Base-by-base conservation (phyloP, 1,140 invertebrate species). In the Hypsibius dujardini region DNA sequence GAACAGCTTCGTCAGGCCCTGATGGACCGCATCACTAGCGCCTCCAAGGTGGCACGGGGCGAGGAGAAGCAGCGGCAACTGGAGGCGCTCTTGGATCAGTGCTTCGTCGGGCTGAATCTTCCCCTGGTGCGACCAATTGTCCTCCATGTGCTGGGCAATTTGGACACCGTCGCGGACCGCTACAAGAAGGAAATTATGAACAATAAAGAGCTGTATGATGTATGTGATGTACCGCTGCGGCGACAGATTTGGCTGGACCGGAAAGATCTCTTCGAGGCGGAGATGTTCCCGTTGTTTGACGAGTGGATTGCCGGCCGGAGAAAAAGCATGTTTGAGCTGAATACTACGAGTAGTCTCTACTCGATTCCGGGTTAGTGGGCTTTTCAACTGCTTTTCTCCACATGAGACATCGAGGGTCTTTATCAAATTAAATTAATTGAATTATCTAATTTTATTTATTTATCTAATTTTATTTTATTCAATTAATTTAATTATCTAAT, bases 111-210 rank as follows among this genome's bases (percentile, higher is more conserved):
- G 3, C 42, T 67, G 62, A 67, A 67, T 7, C 62, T 67, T 3
- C 62, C 62, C 7, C 62, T 67, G 7, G 42, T 67, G 7, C 62
- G 62, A 7, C 62, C 62, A 3, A 42, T 67, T 42, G 62, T 67
- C 3, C 62, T 67, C 7, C 42, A 7, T 3, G 7, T 67, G 7
- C 42, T 67, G 7, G 3, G 42, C 7, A 67, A 42, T 42, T 42
- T 67, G 62, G 7, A 67, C 3, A 14, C 62, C 62, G 62, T 67
- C 7, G 62, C 12, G 7, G 62, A 7, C 62, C 12, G 42, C 12
- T 67, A 67, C 42, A 67, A 67, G 45, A 42, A 67, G 62, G 62
- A 67, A 67, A 67, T 67, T 42, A 67, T 67, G 7, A 67, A 67
- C 7, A 67, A 42, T 67, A 67, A 67, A 67, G 62, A 67, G 42